Evolutionary conservation across 2,113 vertebrate genomes (phyloP).

Genomic region (Lota lota): DNA sequence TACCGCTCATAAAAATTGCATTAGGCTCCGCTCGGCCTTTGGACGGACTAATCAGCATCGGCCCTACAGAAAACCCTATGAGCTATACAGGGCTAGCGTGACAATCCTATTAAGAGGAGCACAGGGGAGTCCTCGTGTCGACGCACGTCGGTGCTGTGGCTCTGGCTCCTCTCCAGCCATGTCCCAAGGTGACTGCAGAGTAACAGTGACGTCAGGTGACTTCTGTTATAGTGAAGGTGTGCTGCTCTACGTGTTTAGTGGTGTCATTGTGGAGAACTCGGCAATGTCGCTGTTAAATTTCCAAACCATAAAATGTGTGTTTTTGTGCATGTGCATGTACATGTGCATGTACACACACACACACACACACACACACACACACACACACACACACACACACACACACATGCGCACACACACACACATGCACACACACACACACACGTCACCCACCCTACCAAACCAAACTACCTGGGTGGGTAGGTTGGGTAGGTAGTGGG

Average conservation of each 20-base stretch:
- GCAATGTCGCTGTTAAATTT: too few relatives aligned
- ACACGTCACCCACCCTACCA: too few relatives aligned
- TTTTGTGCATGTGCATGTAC: too few relatives aligned
- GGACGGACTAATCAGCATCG: slow-evolving; percentile 62
- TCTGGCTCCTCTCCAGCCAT: slow-evolving; percentile 66
- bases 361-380: too few relatives aligned
- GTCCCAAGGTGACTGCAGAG: slow-evolving; percentile 70
- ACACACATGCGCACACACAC: too few relatives aligned
- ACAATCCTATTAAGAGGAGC: slow-evolving; percentile 74
- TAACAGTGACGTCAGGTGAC: slow-evolving; percentile 54
- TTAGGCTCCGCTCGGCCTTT: slow-evolving; percentile 34
- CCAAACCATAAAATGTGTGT: too few relatives aligned
- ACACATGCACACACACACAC: too few relatives aligned
- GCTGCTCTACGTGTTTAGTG: slow-evolving; percentile 39
- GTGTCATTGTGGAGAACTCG: too few relatives aligned
- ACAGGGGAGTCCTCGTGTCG: slow-evolving; percentile 55
- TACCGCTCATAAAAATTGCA: background rate
- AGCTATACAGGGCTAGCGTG: slow-evolving; percentile 31
- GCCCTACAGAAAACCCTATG: slow-evolving; percentile 21
- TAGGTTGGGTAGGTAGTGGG: too few relatives aligned
- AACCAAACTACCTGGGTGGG: too few relatives aligned
- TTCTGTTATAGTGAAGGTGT: slow-evolving; percentile 47
- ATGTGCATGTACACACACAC: too few relatives aligned
- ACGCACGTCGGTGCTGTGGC: slow-evolving; percentile 66
- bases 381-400: too few relatives aligned